Evolutionary conservation across 2,888 invertebrate genomes (phyloP).

Genomic region (Beris morrisii): DNA sequence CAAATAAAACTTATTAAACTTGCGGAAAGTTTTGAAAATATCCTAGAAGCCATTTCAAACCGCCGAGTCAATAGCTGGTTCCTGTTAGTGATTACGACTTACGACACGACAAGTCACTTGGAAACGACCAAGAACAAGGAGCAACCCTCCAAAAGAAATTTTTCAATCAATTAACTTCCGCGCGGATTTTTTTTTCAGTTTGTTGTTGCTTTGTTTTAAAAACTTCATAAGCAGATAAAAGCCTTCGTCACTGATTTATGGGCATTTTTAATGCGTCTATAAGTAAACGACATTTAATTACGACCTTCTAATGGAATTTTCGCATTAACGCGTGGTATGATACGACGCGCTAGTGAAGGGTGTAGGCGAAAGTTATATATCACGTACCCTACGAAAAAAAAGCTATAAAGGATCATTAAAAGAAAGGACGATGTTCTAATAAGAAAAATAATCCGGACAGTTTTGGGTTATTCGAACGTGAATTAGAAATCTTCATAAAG

Average conservation of each 20-base stretch:
- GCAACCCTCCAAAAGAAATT: constrained; percentile 22
- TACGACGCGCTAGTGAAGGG: neutral
- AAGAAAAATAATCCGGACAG: too few relatives aligned
- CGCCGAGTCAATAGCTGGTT: too few relatives aligned
- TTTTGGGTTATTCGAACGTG: too few relatives aligned
- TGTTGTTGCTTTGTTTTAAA: constrained; percentile 5
- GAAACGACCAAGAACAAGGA: constrained; percentile 17
- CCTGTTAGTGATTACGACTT: constrained; percentile 32
- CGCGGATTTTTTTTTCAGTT: constrained; percentile 18
- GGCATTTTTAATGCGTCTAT: constrained; percentile 54
- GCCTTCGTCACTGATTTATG: constrained; percentile 48
- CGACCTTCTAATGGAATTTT: constrained; percentile 54
- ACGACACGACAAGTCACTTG: constrained; percentile 36
- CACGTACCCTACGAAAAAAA: too few relatives aligned
- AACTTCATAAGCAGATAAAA: constrained; percentile 39
- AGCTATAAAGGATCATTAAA: too few relatives aligned
- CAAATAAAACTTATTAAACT: too few relatives aligned
- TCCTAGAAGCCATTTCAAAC: too few relatives aligned
- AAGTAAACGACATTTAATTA: constrained; percentile 56
- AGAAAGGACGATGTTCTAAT: too few relatives aligned
- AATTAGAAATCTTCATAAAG: too few relatives aligned
- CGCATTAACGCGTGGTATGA: constrained; percentile 45
- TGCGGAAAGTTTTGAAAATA: too few relatives aligned
- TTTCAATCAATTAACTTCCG: constrained; percentile 38
- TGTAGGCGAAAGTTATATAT: constrained; percentile 3